A percentile compares a stretch with the other conserved stretches of the same genome.
These are phyloP conservation scores for Lophura nycthemera DNA, from an alignment of 2,113 vertebrate species.

Conservation along the genomic window DNA sequence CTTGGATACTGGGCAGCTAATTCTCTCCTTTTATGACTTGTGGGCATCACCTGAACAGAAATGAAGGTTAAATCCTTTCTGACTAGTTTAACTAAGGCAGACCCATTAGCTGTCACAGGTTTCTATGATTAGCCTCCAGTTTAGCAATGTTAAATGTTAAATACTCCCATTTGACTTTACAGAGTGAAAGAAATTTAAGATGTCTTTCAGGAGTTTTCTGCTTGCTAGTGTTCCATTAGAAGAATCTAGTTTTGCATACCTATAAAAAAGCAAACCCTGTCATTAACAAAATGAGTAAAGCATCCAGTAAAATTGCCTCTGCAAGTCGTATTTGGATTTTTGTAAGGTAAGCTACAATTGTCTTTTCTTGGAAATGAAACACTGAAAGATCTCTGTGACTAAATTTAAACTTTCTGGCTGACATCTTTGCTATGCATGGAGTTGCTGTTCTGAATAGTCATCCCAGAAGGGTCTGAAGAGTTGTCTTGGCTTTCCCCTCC, in stretches of 20 bases:
- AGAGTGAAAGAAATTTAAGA: not conserved
- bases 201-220: not conserved
- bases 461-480: not conserved
- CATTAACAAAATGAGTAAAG: not conserved
- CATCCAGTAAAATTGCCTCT: not conserved
- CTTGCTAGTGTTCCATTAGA: not conserved
- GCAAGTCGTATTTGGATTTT: not conserved
- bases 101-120: not conserved
- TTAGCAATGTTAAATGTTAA: not conserved
- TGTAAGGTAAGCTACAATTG: not conserved
- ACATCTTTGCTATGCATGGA: not conserved
- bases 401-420: not conserved
- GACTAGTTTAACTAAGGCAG: not conserved
- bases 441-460: not conserved
- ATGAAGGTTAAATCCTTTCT: slow-evolving; percentile 1
- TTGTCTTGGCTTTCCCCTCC: not conserved
- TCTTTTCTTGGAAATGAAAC: not conserved
- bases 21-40: slow-evolving; percentile 1
- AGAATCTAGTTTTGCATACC: not conserved
- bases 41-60: not conserved
- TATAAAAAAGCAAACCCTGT: not conserved
- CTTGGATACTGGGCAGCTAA: not conserved
- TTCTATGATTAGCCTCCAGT: not conserved
- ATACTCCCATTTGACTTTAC: not conserved
- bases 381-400: not conserved